phyloP scores from a whole-genome alignment of 1,140 invertebrate species.

The Teleopsis dalmanni region DNA sequence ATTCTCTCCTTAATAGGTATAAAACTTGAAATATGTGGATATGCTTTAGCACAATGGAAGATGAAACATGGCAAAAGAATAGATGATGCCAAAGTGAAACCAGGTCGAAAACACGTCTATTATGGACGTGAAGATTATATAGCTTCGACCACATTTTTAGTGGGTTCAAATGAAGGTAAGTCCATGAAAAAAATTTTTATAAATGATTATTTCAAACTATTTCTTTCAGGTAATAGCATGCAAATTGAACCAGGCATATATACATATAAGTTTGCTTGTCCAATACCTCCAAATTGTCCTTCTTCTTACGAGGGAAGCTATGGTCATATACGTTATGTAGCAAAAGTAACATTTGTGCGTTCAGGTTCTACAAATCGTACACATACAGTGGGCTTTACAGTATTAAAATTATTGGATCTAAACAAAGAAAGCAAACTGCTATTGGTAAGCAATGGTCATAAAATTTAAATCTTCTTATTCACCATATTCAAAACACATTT shows the following conservation, averaged over 20 bases:
- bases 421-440: conserved; percentile 30
- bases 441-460: conserved; percentile 1
- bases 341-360: conserved; percentile 29
- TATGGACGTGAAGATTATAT: conserved; percentile 37
- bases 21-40: conserved; percentile 33
- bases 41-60: conserved; percentile 31
- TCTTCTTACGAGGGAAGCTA: conserved; percentile 39
- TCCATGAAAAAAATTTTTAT: conserved; percentile 4
- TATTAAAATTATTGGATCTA: conserved; percentile 32
- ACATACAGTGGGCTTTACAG: conserved; percentile 38
- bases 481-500: too few species aligned
- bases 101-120: conserved; percentile 15
- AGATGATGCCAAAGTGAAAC: conserved; percentile 17
- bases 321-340: conserved; percentile 40
- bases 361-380: conserved; percentile 31
- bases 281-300: conserved; percentile 49
- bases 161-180: conserved; percentile 31
- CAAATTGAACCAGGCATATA: conserved; percentile 51
- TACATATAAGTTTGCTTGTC: conserved; percentile 53
- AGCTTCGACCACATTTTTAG: conserved; percentile 33
- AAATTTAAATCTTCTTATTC: too few species aligned
- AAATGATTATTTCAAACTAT: conserved; percentile 22
- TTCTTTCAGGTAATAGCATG: conserved; percentile 43
- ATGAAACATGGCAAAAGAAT: conserved; percentile 17
- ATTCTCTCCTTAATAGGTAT: conserved; percentile 21